A percentile compares a stretch with the other conserved stretches of the same genome.
phyloP scores from a whole-genome alignment of 2,888 invertebrate genomes.

The Dasypogon diadema region DNA sequence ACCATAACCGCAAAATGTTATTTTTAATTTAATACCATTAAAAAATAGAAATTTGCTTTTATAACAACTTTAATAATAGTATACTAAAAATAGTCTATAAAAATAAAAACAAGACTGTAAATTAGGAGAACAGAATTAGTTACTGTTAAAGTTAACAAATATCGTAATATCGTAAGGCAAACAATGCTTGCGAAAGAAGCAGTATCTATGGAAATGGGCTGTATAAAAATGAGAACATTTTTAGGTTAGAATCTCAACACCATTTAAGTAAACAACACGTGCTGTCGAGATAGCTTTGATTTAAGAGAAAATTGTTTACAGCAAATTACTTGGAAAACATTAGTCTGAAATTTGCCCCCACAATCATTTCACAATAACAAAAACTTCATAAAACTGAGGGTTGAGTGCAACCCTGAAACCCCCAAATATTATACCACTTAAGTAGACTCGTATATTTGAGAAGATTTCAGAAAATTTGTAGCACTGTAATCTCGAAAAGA shows the following conservation, averaged over 20 bases:
- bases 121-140: no score
- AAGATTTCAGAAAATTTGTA: conserved; percentile 14
- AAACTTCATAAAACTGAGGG: background rate
- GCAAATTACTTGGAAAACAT: background rate
- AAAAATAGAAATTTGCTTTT: no score
- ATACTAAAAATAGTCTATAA: no score
- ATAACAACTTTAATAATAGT: no score
- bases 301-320: conserved; percentile 47
- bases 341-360: background rate
- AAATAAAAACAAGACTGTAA: no score
- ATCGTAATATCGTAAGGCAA: no score
- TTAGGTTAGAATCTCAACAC: background rate
- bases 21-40: no score
- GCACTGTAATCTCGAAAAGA: background rate
- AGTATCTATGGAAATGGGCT: no score
- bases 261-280: background rate
- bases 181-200: background rate
- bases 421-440: background rate
- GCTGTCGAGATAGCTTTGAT: conserved; percentile 42
- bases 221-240: background rate
- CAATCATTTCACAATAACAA: background rate
- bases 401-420: background rate
- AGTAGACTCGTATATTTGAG: background rate
- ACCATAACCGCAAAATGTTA: no score
- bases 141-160: no score